Conservation (phyloP, 1,140 invertebrate genomes). For the Limonius californicus region DNA sequence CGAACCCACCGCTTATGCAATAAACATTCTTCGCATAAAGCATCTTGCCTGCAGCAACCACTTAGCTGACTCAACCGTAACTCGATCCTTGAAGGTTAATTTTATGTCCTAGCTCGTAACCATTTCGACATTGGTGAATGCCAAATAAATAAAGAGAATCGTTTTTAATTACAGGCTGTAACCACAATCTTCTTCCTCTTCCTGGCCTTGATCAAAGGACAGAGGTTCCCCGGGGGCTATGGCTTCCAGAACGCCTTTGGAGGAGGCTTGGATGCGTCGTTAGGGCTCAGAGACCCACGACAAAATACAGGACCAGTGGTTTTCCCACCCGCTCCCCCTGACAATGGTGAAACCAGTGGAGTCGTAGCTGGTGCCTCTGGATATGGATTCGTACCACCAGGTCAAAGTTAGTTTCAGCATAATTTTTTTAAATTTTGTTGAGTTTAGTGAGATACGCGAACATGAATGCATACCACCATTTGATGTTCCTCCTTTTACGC, state of each 20-base stretch:
- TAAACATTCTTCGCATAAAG: too few relatives aligned
- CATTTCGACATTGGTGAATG: too few relatives aligned
- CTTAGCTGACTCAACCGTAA: too few relatives aligned
- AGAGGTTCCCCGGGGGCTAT: conserved; percentile 34
- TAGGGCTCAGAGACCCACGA: conserved; percentile 40
- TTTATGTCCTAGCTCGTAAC: too few relatives aligned
- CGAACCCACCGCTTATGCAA: too few relatives aligned
- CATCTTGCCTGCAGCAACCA: too few relatives aligned
- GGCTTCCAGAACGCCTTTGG: conserved; percentile 30
- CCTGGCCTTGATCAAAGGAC: conserved; percentile 34
- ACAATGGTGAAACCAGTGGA: conserved; percentile 63
- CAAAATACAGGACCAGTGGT: conserved; percentile 61
- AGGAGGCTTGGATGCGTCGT: conserved; percentile 34
- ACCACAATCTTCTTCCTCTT: conserved; percentile 30
- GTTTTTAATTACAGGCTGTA: background rate
- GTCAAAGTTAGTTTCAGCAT: conserved; percentile 54
- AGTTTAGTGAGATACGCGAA: too few relatives aligned
- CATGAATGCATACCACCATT: too few relatives aligned
- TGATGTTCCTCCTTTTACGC: too few relatives aligned
- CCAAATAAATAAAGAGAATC: too few relatives aligned
- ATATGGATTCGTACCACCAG: conserved; percentile 68
- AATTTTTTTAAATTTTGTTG: too few relatives aligned
- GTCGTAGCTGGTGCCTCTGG: conserved; percentile 69
- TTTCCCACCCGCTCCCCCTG: conserved; percentile 63
- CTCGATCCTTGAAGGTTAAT: too few relatives aligned